These are phyloP conservation scores for Pammene aurita DNA, from an alignment of 2,888 invertebrate genomes.

Conservation along the genomic window DNA sequence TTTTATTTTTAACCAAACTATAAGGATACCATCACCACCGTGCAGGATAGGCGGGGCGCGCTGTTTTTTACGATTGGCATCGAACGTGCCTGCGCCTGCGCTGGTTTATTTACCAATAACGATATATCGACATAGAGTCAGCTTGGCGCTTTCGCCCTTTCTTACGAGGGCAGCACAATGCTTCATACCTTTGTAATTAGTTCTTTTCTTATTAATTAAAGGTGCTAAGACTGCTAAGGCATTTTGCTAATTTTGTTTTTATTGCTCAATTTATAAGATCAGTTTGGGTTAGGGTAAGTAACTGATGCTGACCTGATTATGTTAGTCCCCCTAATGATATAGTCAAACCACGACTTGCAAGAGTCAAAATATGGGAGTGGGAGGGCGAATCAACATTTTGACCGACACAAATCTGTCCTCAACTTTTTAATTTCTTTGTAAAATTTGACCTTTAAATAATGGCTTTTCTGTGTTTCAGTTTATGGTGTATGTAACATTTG, in stretches of 20 bases:
- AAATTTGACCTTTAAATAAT: no score
- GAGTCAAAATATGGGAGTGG: no score
- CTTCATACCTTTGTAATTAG: slow-evolving; percentile 66
- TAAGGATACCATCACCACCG: slow-evolving; percentile 40
- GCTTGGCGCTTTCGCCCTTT: background rate
- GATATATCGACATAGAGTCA: background rate
- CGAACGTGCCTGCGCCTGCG: slow-evolving; percentile 58
- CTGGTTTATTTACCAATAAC: slow-evolving; percentile 27
- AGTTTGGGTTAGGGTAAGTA: background rate
- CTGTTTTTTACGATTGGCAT: slow-evolving; percentile 69
- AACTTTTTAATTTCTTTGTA: no score
- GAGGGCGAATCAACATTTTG: no score
- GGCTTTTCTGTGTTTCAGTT: no score
- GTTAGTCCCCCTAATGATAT: no score
- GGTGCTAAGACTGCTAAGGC: slow-evolving; percentile 46
- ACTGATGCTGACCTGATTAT: background rate
- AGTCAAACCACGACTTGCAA: no score
- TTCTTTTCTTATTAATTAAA: slow-evolving; percentile 70
- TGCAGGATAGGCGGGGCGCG: slow-evolving; percentile 55
- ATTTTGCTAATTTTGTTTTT: slow-evolving; percentile 17
- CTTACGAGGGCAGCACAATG: slow-evolving; percentile 56
- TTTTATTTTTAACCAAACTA: background rate
- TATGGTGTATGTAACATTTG: no score
- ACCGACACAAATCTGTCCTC: no score
- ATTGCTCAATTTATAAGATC: background rate